Conservation (phyloP, 2,888 invertebrate species). For the Euspilapteryx auroguttella region DNA sequence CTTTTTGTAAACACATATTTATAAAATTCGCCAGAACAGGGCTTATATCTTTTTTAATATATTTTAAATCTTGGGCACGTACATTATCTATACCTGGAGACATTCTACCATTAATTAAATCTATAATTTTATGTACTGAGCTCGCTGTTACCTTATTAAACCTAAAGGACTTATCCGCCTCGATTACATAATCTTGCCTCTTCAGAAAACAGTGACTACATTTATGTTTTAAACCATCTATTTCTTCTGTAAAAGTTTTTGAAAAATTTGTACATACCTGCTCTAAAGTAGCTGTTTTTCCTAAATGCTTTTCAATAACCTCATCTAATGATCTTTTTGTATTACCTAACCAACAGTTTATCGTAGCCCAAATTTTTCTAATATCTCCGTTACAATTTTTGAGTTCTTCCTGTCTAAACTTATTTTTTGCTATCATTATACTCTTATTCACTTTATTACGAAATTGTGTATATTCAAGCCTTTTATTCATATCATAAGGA, state of each 20-base stretch:
- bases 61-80: not conserved
- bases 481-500: not conserved
- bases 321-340: not conserved
- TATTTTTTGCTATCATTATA: no score
- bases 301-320: not conserved
- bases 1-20: not conserved
- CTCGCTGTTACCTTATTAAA: not conserved
- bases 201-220: conserved; percentile 1
- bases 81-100: not conserved
- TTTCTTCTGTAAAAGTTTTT: conserved; percentile 2
- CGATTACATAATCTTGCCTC: not conserved
- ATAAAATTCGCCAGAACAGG: no score
- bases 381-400: not conserved
- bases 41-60: no score
- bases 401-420: no score
- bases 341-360: conserved; percentile 1
- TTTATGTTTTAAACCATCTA: conserved; percentile 1
- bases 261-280: conserved; percentile 1
- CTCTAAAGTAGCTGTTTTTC: not conserved
- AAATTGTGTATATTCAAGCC: not conserved
- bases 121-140: not conserved
- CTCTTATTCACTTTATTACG: no score
- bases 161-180: not conserved
- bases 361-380: conserved; percentile 1
- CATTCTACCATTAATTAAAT: not conserved